Conservation (phyloP, 1,140 invertebrate species). For the Drosophila rufa region DNA sequence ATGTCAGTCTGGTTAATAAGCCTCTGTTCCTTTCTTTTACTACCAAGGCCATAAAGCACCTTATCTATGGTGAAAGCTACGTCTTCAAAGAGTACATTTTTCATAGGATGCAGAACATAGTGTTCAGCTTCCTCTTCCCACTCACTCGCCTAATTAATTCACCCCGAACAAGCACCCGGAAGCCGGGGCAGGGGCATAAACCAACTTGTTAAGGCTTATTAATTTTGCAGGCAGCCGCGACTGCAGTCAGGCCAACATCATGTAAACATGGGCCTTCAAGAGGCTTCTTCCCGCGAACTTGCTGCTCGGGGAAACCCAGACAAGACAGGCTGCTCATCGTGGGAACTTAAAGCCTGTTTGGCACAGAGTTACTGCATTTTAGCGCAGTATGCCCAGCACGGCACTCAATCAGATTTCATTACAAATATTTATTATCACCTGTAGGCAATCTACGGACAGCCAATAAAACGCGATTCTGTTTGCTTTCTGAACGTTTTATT, state of each 20-base stretch:
- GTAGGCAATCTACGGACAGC: slow-evolving; percentile 20
- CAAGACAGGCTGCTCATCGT: slow-evolving; percentile 5
- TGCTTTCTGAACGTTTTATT: slow-evolving; percentile 21
- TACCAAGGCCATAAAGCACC: too few relatives aligned
- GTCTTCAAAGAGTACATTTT: background rate
- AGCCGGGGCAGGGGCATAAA: slow-evolving; percentile 17
- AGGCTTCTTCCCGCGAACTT: slow-evolving; percentile 7
- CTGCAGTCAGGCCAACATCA: slow-evolving; percentile 34
- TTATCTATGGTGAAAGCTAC: too few relatives aligned
- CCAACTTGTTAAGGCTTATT: slow-evolving; percentile 53
- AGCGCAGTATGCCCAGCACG: slow-evolving; percentile 14
- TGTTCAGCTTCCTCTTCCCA: background rate
- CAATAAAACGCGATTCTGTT: slow-evolving; percentile 33
- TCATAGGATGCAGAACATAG: slow-evolving; percentile 3
- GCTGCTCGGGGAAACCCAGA: background rate
- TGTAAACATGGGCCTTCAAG: slow-evolving; percentile 32
- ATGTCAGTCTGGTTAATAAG: too few relatives aligned
- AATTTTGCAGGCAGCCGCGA: slow-evolving; percentile 47
- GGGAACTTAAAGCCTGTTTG: slow-evolving; percentile 14
- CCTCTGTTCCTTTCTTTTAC: too few relatives aligned
- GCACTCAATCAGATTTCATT: slow-evolving; percentile 17
- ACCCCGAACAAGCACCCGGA: slow-evolving; percentile 16
- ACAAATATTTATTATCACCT: slow-evolving; percentile 44
- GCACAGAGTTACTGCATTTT: slow-evolving; percentile 3
- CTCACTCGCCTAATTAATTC: slow-evolving; percentile 34